Evolutionary conservation across 2,888 invertebrate species (phyloP), one percentile per base, ranked within the genome.

Genomic region (Patella pellucida): DNA sequence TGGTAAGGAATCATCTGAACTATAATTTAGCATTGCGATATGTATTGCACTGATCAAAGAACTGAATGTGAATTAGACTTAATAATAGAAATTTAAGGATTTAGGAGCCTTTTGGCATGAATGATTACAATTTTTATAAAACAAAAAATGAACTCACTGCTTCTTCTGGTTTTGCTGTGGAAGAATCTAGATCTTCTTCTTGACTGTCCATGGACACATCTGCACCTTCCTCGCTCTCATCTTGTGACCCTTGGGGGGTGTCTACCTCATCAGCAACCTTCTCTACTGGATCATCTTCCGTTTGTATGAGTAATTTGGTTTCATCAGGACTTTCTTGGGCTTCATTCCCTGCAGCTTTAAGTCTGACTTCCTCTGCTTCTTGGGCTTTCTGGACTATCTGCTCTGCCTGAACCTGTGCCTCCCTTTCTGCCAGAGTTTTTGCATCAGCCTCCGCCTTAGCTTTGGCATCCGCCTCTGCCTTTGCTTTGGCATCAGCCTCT

Each of bases 181-280:
- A 62, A 62, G 19, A n/a, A 62, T 19, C 23, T 3, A 62, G 62
- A 62, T n/a, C n/a, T 11, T 62, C 62, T 62, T 62, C 62, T 23
- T 62, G 62, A 16, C 62, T 62, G 62, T 62, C 62, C 62, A 62
- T 62, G 19, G 62, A 12, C 9, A 62, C 62, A 62, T 62, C 62
- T 41, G 41, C 41, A 41, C 41, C 41, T 7, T 23, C 62, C 23
- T 62, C 62, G 23, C 62, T 62, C n/a, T 62, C 62, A n/a, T 62
- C 62, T n/a, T 62, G 62, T 11, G 62, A 62, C 41, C 41, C 41
- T 41, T 41, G 41, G 41, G 41, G 5, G 41, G 41, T 41, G 41
- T 41, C 41, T 41, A 41, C 41, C 41, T 41, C 41, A 7, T 41
- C 41, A 41, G 41, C 41, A 41, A 41, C 41, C 9, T 41, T 41